Evolutionary conservation across 2,113 vertebrate species (phyloP).

Genomic region (Xenopus borealis): DNA sequence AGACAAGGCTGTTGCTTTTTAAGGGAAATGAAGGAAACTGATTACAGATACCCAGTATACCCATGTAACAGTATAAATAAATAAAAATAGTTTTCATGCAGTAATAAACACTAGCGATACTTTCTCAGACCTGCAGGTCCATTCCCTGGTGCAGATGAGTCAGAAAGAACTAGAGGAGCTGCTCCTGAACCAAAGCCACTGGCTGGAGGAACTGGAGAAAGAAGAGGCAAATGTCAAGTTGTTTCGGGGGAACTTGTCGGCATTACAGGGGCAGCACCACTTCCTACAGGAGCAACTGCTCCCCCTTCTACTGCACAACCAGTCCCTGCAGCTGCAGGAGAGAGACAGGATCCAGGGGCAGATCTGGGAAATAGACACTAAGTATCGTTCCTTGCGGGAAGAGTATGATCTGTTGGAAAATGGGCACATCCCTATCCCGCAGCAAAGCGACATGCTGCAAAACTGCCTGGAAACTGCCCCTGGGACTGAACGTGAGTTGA

Average conservation of each 20-base stretch:
- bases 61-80: no score
- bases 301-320: not conserved
- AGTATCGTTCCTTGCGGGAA: not conserved
- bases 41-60: no score
- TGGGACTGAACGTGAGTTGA: not conserved
- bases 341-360: not conserved
- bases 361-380: not conserved
- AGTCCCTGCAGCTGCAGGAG: not conserved
- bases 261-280: not conserved
- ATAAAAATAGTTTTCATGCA: no score
- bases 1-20: not conserved
- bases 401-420: not conserved
- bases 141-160: not conserved
- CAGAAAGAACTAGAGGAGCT: not conserved
- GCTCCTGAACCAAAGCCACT: not conserved
- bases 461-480: not conserved
- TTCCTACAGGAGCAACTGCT: not conserved
- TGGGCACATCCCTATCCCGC: not conserved
- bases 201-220: not conserved
- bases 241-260: not conserved
- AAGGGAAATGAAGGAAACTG: not conserved
- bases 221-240: not conserved
- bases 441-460: not conserved
- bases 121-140: not conserved
- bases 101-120: no score